These are phyloP conservation scores for Amphipyra tragopoginis DNA, from an alignment of 2,888 invertebrate genomes.

Conservation along the genomic window DNA sequence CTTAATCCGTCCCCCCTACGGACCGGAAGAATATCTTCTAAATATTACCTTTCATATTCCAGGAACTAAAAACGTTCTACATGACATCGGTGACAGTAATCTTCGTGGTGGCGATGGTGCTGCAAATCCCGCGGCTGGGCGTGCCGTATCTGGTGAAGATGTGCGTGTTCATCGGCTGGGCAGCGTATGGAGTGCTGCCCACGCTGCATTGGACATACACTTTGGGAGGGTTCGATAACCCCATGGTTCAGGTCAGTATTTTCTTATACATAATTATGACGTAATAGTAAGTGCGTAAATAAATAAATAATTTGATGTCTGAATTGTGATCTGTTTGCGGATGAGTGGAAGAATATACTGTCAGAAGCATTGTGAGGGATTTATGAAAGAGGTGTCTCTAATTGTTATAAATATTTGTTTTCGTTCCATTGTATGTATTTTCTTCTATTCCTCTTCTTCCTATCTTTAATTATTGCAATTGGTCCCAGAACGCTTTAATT, in stretches of 20 bases:
- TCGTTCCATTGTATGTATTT: too few relatives aligned
- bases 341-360: too few relatives aligned
- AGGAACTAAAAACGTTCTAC: slow-evolving; percentile 95
- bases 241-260: slow-evolving; percentile 93
- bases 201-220: slow-evolving; percentile 97
- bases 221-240: slow-evolving; percentile 96
- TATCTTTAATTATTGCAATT: too few relatives aligned
- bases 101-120: slow-evolving; percentile 94
- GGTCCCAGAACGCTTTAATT: too few relatives aligned
- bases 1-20: too few relatives aligned
- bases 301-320: too few relatives aligned
- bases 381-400: too few relatives aligned
- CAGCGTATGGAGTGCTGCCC: slow-evolving; percentile 96
- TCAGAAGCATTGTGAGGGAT: too few relatives aligned
- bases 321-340: too few relatives aligned
- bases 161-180: slow-evolving; percentile 95
- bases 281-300: too few relatives aligned
- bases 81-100: slow-evolving; percentile 95
- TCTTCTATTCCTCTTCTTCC: too few relatives aligned
- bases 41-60: slow-evolving; percentile 63
- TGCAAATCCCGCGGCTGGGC: slow-evolving; percentile 94
- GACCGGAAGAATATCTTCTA: background rate
- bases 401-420: too few relatives aligned
- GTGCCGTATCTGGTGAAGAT: slow-evolving; percentile 93
- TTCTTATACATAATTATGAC: background rate